These are phyloP conservation scores for Microcebus murinus DNA, from an alignment of 2,113 vertebrate species.

Conservation along the genomic window DNA sequence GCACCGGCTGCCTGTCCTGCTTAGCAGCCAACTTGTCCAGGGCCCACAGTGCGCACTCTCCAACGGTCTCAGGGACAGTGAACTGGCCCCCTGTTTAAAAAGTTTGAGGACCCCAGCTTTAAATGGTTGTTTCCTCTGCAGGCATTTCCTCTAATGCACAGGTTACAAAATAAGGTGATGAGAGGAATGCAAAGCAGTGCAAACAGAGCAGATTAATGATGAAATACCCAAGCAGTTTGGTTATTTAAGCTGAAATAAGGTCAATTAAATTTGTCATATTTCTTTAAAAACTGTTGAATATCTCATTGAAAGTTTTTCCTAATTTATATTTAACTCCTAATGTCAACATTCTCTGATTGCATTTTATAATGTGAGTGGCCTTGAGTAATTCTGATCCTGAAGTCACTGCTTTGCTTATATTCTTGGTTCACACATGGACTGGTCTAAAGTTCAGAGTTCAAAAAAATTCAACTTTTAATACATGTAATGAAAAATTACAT, in stretches of 20 bases:
- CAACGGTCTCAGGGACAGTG: too few relatives aligned
- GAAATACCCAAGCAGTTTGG: conserved; percentile 18
- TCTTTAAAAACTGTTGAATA: conserved; percentile 49
- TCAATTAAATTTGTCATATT: conserved; percentile 27
- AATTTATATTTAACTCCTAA: conserved; percentile 40
- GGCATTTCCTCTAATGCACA: conserved; percentile 33
- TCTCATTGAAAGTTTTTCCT: neutral
- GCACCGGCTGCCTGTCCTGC: too few relatives aligned
- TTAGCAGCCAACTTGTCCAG: too few relatives aligned
- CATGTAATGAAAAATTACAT: conserved; percentile 73
- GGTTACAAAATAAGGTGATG: conserved; percentile 40
- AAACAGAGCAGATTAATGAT: neutral
- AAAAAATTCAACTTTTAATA: conserved; percentile 76
- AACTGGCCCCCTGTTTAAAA: too few relatives aligned
- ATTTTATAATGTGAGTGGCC: conserved; percentile 19
- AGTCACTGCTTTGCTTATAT: neutral
- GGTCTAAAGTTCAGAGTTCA: conserved; percentile 69
- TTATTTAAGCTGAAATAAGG: neutral
- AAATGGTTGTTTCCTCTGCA: conserved; percentile 24
- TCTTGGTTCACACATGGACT: neutral
- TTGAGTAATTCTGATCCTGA: conserved; percentile 33
- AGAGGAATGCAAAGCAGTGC: conserved; percentile 45
- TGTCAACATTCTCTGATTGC: conserved; percentile 9
- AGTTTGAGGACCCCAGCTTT: neutral
- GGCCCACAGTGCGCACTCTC: too few relatives aligned